Conservation (phyloP, 2,797 vertebrate genomes). For the Lates japonicus region DNA sequence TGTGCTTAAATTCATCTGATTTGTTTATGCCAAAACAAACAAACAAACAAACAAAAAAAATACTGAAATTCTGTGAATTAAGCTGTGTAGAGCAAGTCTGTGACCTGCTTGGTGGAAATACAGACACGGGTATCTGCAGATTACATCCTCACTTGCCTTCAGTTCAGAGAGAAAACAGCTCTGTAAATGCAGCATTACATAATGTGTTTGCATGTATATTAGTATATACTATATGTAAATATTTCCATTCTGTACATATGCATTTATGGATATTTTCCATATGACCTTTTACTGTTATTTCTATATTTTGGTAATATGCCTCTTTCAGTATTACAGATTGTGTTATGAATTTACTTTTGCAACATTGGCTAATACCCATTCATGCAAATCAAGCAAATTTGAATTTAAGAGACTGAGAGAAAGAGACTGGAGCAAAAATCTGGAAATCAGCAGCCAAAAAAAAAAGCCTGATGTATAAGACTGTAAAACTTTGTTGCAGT, state of each 20-base stretch:
- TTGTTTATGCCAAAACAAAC: not conserved
- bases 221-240: not conserved
- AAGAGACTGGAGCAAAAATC: not conserved
- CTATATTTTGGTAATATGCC: not conserved
- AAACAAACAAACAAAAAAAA: too few relatives aligned
- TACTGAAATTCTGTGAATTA: not conserved
- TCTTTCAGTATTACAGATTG: not conserved
- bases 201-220: constrained; percentile 2
- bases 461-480: constrained; percentile 11
- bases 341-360: constrained; percentile 25
- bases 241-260: not conserved
- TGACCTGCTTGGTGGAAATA: constrained; percentile 8
- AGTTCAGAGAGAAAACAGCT: not conserved
- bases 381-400: not conserved
- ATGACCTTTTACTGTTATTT: not conserved
- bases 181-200: not conserved
- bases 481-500: constrained; percentile 9
- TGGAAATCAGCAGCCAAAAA: not conserved
- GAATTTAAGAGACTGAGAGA: not conserved
- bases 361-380: not conserved
- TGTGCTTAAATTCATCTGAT: constrained; percentile 4
- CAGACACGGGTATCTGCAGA: not conserved
- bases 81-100: not conserved
- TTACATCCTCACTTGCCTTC: not conserved
- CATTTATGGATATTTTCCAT: constrained; percentile 6